Evolutionary conservation across 2,888 invertebrate species (phyloP).

Genomic region (Mystacides longicornis): DNA sequence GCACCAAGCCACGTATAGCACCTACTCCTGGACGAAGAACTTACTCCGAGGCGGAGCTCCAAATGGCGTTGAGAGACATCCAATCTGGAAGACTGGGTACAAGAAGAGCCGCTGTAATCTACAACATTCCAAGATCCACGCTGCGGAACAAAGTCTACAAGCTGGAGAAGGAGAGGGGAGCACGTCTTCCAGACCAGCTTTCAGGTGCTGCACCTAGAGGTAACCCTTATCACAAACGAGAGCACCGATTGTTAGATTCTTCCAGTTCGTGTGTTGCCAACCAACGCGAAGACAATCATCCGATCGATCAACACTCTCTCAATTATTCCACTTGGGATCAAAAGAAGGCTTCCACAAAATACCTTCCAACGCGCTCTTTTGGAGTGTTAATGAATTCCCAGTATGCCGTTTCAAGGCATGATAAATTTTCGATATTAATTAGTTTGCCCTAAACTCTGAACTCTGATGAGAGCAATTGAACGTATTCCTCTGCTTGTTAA

Average conservation of each 20-base stretch:
- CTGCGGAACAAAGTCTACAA: slow-evolving; percentile 93
- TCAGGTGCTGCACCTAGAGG: slow-evolving; percentile 30
- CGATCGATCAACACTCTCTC: too few relatives aligned
- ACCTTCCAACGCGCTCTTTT: too few relatives aligned
- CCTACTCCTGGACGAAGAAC: slow-evolving; percentile 63
- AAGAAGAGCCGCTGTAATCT: slow-evolving; percentile 86
- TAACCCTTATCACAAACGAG: slow-evolving; percentile 9
- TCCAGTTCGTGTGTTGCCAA: too few relatives aligned
- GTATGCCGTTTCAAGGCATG: too few relatives aligned
- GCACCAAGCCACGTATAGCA: slow-evolving; percentile 61
- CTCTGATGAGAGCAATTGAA: too few relatives aligned
- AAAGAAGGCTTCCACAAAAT: too few relatives aligned
- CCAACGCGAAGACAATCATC: background rate
- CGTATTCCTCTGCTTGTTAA: too few relatives aligned
- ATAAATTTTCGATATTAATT: too few relatives aligned
- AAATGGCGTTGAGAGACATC: slow-evolving; percentile 89
- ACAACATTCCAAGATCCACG: slow-evolving; percentile 94
- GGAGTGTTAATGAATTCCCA: too few relatives aligned
- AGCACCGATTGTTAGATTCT: slow-evolving; percentile 8
- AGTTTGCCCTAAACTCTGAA: too few relatives aligned
- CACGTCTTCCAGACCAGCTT: slow-evolving; percentile 41
- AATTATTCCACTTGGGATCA: too few relatives aligned
- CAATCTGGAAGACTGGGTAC: slow-evolving; percentile 89
- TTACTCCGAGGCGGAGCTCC: slow-evolving; percentile 94
- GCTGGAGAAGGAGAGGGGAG: slow-evolving; percentile 65